phyloP scores from a whole-genome alignment of 2,888 invertebrate species.

The Disparrhopalites patrizii region DNA sequence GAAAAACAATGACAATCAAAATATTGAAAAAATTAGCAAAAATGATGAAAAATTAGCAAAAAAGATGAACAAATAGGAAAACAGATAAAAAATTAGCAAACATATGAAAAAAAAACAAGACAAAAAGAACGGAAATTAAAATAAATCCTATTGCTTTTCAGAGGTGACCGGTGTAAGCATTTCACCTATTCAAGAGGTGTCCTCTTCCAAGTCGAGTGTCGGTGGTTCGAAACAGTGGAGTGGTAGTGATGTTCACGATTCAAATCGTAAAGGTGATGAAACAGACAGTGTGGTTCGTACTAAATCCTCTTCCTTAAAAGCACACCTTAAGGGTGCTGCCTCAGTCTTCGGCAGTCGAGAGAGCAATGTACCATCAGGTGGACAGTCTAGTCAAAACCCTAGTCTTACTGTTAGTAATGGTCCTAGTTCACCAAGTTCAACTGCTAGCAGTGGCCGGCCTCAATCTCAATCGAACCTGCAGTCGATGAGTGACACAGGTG shows the following conservation, averaged over 20 bases:
- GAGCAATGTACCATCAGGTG: neutral
- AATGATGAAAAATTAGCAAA: too few relatives aligned
- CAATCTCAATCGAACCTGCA: slow-evolving; percentile 8
- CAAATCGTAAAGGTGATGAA: slow-evolving; percentile 1
- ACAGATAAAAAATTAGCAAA: too few relatives aligned
- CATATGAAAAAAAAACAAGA: neutral
- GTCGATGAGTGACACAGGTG: neutral
- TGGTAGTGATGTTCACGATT: slow-evolving; percentile 8
- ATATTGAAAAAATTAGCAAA: too few relatives aligned
- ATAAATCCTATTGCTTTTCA: slow-evolving; percentile 2
- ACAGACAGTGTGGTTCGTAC: neutral
- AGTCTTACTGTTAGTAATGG: slow-evolving; percentile 15
- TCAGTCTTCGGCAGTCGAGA: neutral
- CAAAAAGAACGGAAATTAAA: neutral
- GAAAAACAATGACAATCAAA: too few relatives aligned
- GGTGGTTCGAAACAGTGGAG: slow-evolving; percentile 12
- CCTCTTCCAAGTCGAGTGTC: slow-evolving; percentile 1
- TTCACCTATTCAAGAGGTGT: slow-evolving; percentile 19
- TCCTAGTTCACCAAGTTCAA: slow-evolving; percentile 18
- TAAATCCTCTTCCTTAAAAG: slow-evolving; percentile 16
- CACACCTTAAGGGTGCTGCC: slow-evolving; percentile 1
- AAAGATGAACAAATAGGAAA: too few relatives aligned
- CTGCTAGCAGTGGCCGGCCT: slow-evolving; percentile 17
- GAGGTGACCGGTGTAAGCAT: slow-evolving; percentile 17
- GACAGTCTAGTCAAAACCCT: slow-evolving; percentile 25